phyloP scores from a whole-genome alignment of 2,888 invertebrate species.

The Phoenoteleia sp. region DNA sequence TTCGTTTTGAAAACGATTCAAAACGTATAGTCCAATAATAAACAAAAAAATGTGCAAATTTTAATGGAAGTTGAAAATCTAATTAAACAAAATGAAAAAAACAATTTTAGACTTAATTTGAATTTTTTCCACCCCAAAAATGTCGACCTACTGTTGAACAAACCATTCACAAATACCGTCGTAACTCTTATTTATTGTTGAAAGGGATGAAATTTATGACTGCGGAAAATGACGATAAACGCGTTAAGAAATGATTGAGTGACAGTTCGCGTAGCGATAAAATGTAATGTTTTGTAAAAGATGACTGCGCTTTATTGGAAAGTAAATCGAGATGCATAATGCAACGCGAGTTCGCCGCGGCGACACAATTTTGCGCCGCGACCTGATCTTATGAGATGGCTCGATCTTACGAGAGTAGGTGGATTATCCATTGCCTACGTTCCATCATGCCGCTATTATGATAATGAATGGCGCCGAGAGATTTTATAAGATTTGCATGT shows the following conservation, averaged over 20 bases:
- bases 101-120: too few relatives aligned
- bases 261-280: conserved; percentile 5
- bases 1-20: too few relatives aligned
- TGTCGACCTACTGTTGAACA: too few relatives aligned
- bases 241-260: conserved; percentile 1
- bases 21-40: too few relatives aligned
- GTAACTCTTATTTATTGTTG: not conserved
- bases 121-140: too few relatives aligned
- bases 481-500: conserved; percentile 54
- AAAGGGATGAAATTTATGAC: not conserved
- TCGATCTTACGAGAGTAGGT: conserved; percentile 6
- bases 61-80: too few relatives aligned
- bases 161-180: too few relatives aligned
- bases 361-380: conserved; percentile 3
- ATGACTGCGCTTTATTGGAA: conserved; percentile 35
- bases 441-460: conserved; percentile 20
- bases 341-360: conserved; percentile 15
- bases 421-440: conserved; percentile 11
- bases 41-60: too few relatives aligned
- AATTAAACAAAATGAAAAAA: too few relatives aligned
- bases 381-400: not conserved
- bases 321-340: conserved; percentile 39
- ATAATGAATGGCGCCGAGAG: conserved; percentile 30
- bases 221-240: not conserved
- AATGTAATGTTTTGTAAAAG: conserved; percentile 27